These are phyloP conservation scores for Mythimna albipuncta DNA, from an alignment of 2,888 invertebrate species.

Conservation along the genomic window DNA sequence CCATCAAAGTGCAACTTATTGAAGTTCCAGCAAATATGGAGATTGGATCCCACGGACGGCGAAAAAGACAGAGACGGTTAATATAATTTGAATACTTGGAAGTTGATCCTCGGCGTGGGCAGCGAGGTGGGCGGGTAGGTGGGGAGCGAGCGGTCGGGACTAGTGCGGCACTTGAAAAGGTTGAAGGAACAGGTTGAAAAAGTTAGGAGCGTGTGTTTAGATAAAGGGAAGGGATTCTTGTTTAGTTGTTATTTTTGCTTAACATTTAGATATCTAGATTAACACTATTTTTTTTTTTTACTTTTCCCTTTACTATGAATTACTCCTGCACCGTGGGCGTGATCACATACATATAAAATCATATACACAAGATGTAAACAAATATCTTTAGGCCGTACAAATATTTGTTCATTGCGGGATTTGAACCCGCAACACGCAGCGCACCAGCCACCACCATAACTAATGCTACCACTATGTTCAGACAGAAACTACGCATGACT, in stretches of 20 bases:
- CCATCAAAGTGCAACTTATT: constrained; percentile 61
- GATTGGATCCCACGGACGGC: constrained; percentile 57
- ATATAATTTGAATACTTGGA: constrained; percentile 65
- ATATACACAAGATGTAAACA: too few relatives aligned
- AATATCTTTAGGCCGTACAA: too few relatives aligned
- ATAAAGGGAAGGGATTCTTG: constrained; percentile 3
- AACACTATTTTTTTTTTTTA: too few relatives aligned
- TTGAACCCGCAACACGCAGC: too few relatives aligned
- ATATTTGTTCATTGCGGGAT: too few relatives aligned
- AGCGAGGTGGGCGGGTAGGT: constrained; percentile 1
- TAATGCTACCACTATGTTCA: too few relatives aligned
- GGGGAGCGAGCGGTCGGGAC: not conserved
- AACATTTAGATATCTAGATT: not conserved
- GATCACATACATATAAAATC: too few relatives aligned
- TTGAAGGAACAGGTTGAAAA: constrained; percentile 21
- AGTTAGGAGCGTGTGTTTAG: constrained; percentile 24
- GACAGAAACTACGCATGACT: too few relatives aligned
- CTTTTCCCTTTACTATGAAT: too few relatives aligned
- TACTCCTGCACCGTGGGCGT: too few relatives aligned
- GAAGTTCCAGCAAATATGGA: constrained; percentile 65
- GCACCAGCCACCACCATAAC: too few relatives aligned
- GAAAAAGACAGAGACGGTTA: constrained; percentile 60
- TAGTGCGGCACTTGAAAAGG: constrained; percentile 22
- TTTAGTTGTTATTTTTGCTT: not conserved
- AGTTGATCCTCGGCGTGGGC: constrained; percentile 42